phyloP scores from a whole-genome alignment of 64 coral and sea anemone genomes.

The Montipora foliosa region DNA sequence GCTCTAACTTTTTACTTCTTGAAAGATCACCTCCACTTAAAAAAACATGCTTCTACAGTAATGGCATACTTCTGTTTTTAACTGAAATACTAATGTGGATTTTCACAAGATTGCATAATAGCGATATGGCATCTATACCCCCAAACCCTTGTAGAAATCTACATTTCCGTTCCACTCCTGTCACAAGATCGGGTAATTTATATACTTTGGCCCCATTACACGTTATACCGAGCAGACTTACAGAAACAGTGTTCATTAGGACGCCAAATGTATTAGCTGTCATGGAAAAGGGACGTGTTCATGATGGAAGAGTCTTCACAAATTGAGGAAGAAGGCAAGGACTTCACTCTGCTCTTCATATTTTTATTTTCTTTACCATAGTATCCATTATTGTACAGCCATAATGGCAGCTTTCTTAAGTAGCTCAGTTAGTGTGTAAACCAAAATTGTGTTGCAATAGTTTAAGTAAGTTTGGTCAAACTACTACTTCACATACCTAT shows the following conservation, averaged over 20 bases:
- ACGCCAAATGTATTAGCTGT: too few species aligned
- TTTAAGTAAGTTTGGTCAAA: constrained; percentile 26
- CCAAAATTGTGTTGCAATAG: constrained; percentile 20
- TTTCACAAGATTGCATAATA: too few species aligned
- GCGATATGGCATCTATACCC: not conserved
- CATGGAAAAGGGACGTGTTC: too few species aligned
- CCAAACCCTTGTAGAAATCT: not conserved
- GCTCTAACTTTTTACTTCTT: constrained; percentile 53
- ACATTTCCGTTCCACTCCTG: not conserved
- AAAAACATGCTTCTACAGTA: constrained; percentile 44
- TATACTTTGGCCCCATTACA: too few species aligned
- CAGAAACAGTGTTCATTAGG: too few species aligned
- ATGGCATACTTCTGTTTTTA: not conserved
- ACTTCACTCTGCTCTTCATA: too few species aligned
- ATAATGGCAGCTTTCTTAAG: not conserved
- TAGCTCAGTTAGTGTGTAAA: not conserved
- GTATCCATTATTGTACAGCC: not conserved
- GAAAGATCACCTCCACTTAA: constrained; percentile 59
- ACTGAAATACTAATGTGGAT: constrained; percentile 47
- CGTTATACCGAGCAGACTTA: too few species aligned
- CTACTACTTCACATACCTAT: not conserved
- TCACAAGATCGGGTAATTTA: not conserved
- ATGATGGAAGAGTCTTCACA: too few species aligned
- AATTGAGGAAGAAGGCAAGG: too few species aligned
- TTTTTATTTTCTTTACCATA: too few species aligned